Base-by-base conservation (phyloP, 1,140 invertebrate species). In the Zaprionus davidi region DNA sequence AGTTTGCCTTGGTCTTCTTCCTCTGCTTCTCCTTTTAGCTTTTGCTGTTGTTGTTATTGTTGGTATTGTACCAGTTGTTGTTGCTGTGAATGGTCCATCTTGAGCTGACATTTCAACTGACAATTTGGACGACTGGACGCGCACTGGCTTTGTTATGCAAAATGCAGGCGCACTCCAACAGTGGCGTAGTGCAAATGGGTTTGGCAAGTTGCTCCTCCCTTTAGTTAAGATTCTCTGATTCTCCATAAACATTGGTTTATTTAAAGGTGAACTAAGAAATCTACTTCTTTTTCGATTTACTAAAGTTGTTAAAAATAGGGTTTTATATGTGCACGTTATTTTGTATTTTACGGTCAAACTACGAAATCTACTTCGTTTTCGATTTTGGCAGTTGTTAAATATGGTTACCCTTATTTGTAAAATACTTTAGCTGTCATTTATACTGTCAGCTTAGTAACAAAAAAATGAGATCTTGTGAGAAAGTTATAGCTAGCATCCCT, bases 51-150 rank as follows among this genome's bases (percentile, higher is more conserved):
- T 55, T 55, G 63, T 38, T 53, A 26, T 26, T 28, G 13, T 49
- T 49, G n/a, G 31, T 22, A 26, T 34, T 55, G 22, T 51, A 63
- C 15, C 57, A 55, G 58, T 34, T 69, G 31, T 36, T 38, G 5
- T 26, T 56, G 59, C 9, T 63, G n/a, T 53, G 49, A 31, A 34
- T 55, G 73, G 53, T 70, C 74, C 67, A 55, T 78, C 72, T 78
- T 84, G 84, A 84, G 85, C 84, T 78, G 84, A 88, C 84, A 87
- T 87, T 87, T 84, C 85, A 84, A 87, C 81, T 87, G 84, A 78
- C 84, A 87, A 84, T 83, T 87, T 88, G 83, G 78, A 87, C 77
- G 81, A 86, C 71, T 78, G 75, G 74, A 78, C 81, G 74, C 74
- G 83, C 76, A 57, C 71, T 62, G 44, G 60, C 81, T 87, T 87